A percentile compares a stretch with the other conserved stretches of the same genome.
These are phyloP conservation scores for Pangasius mekongensis DNA, from an alignment of 2,797 vertebrate species.

Conservation along the genomic window DNA sequence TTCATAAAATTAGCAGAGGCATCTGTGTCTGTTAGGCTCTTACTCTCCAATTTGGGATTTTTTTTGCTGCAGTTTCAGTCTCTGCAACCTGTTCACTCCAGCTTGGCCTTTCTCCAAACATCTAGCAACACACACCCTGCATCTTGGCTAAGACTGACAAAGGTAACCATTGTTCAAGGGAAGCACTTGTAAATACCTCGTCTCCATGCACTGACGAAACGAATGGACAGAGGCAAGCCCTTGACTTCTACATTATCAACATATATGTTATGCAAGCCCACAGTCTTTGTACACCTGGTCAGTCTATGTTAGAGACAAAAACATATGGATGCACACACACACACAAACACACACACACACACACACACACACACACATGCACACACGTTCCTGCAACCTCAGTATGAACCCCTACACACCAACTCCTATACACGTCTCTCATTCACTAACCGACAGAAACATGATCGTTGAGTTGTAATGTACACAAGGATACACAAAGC, in stretches of 20 bases:
- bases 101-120: slow-evolving; percentile 43
- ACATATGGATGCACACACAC: background rate
- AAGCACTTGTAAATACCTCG: slow-evolving; percentile 58
- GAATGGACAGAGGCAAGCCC: slow-evolving; percentile 47
- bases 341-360: background rate
- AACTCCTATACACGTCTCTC: slow-evolving; percentile 13
- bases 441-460: slow-evolving; percentile 53
- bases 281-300: slow-evolving; percentile 23
- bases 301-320: slow-evolving; percentile 10
- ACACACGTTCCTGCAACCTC: background rate
- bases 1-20: background rate
- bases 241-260: slow-evolving; percentile 39
- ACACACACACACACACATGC: background rate
- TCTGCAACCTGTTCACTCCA: slow-evolving; percentile 48
- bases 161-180: slow-evolving; percentile 61
- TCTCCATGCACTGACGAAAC: slow-evolving; percentile 63
- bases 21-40: background rate
- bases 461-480: slow-evolving; percentile 63
- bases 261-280: slow-evolving; percentile 40
- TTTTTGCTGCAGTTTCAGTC: slow-evolving; percentile 16
- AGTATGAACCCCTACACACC: background rate
- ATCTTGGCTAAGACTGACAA: slow-evolving; percentile 60
- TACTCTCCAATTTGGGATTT: background rate
- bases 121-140: slow-evolving; percentile 49
- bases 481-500: slow-evolving; percentile 48